phyloP scores from a whole-genome alignment of 2,797 vertebrate species.

The Galagoides demidoff region DNA sequence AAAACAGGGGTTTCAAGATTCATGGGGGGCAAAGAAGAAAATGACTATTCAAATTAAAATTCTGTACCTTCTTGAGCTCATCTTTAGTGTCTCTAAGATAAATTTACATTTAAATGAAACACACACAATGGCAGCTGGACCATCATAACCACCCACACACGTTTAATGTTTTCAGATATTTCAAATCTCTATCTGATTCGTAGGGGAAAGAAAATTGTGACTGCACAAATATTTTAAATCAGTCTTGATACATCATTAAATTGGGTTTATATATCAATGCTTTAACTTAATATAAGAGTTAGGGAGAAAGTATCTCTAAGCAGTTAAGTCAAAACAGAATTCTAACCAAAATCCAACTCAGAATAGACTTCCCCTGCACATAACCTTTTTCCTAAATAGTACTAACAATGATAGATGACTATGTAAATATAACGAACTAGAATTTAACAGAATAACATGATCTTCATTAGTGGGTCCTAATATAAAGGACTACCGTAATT shows the following conservation, averaged over 20 bases:
- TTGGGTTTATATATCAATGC: conserved; percentile 37
- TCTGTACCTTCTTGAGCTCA: conserved; percentile 59
- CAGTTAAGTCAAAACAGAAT: conserved; percentile 52
- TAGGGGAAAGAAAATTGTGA: conserved; percentile 55
- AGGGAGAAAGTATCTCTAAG: conserved; percentile 43
- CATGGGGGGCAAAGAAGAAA: conserved; percentile 49
- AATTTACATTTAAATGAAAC: conserved; percentile 75
- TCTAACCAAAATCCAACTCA: conserved; percentile 49
- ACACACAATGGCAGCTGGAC: conserved; percentile 73
- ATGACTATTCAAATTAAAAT: conserved; percentile 73
- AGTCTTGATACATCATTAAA: conserved; percentile 20
- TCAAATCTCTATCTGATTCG: conserved; percentile 59
- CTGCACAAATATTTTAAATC: conserved; percentile 57
- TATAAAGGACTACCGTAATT: conserved; percentile 32
- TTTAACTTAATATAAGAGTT: conserved; percentile 57
- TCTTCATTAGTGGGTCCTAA: conserved; percentile 21
- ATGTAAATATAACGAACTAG: neutral
- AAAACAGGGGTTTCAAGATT: conserved; percentile 9
- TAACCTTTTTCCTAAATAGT: conserved; percentile 51
- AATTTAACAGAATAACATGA: conserved; percentile 51
- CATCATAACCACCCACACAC: conserved; percentile 70
- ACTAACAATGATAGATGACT: conserved; percentile 52
- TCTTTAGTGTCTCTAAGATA: conserved; percentile 66
- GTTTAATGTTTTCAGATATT: conserved; percentile 56
- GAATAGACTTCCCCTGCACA: neutral